These are phyloP conservation scores for Ochlodes sylvanus DNA, from an alignment of 2,888 invertebrate genomes.

Conservation along the genomic window DNA sequence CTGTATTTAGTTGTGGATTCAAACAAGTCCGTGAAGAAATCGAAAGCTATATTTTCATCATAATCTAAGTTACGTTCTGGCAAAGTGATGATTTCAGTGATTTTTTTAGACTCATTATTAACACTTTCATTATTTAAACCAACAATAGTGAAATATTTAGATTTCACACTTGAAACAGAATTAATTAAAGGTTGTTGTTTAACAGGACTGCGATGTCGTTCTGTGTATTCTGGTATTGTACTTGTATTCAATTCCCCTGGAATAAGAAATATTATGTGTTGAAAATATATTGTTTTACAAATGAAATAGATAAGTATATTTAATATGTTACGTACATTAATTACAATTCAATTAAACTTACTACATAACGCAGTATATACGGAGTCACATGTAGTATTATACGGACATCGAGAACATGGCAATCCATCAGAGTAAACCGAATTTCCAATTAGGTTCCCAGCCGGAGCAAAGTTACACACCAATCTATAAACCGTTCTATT, in stretches of 20 bases:
- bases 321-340: too few relatives aligned
- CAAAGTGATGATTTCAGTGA: neutral
- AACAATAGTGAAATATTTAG: constrained; percentile 4
- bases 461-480: constrained; percentile 74
- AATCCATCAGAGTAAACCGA: constrained; percentile 63
- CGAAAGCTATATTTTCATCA: constrained; percentile 56
- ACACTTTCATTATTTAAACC: constrained; percentile 1
- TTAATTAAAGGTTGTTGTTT: neutral
- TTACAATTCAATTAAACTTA: constrained; percentile 45
- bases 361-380: constrained; percentile 62
- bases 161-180: neutral
- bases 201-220: neutral
- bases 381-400: constrained; percentile 55
- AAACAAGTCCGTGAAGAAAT: constrained; percentile 65
- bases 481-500: constrained; percentile 65
- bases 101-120: neutral
- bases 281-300: neutral
- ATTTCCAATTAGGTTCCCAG: constrained; percentile 61
- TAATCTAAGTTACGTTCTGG: constrained; percentile 37
- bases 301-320: too few relatives aligned
- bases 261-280: neutral
- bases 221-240: neutral
- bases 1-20: constrained; percentile 53
- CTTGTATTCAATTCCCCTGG: neutral
- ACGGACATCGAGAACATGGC: constrained; percentile 65